A percentile compares a stretch with the other conserved stretches of the same genome.
Conservation (phyloP, 1,140 invertebrate genomes). For the Drosophila carrolli region DNA sequence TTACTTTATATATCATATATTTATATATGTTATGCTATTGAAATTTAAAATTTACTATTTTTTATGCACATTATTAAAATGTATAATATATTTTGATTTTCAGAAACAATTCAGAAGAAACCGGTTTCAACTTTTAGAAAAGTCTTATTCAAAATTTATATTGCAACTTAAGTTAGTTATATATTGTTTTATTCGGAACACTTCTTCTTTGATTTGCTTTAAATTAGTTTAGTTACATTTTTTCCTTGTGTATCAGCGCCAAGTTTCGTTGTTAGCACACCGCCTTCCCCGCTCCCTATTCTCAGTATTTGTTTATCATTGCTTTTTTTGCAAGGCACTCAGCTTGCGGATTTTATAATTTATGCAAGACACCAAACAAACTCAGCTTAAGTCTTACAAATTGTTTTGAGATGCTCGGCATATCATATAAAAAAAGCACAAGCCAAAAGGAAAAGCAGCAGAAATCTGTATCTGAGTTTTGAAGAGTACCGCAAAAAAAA, state of each 20-base stretch:
- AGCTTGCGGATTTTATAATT: conserved; percentile 73
- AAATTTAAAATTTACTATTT: no score
- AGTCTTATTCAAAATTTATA: no score
- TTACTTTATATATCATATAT: no score
- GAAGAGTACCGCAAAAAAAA: conserved; percentile 69
- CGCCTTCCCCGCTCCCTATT: conserved; percentile 17
- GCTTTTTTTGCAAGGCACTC: conserved; percentile 36
- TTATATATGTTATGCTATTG: no score
- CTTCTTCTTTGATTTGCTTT: background rate
- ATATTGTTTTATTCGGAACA: no score
- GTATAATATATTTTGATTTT: no score
- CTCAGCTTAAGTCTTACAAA: conserved; percentile 74
- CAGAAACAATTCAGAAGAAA: no score
- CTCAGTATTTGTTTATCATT: conserved; percentile 39
- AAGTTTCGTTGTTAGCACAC: conserved; percentile 41
- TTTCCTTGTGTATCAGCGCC: conserved; percentile 11
- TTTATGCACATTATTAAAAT: no score
- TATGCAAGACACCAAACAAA: conserved; percentile 76
- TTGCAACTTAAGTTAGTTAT: no score
- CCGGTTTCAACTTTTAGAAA: no score
- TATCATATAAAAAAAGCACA: conserved; percentile 57
- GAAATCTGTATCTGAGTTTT: conserved; percentile 70
- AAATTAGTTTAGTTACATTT: background rate
- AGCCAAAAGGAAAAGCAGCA: conserved; percentile 35
- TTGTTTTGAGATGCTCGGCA: conserved; percentile 75